Percentiles rank a stretch among this genome's conserved stretches.
phyloP scores from a whole-genome alignment of 2,797 vertebrate genomes.

The Fundulus diaphanus region DNA sequence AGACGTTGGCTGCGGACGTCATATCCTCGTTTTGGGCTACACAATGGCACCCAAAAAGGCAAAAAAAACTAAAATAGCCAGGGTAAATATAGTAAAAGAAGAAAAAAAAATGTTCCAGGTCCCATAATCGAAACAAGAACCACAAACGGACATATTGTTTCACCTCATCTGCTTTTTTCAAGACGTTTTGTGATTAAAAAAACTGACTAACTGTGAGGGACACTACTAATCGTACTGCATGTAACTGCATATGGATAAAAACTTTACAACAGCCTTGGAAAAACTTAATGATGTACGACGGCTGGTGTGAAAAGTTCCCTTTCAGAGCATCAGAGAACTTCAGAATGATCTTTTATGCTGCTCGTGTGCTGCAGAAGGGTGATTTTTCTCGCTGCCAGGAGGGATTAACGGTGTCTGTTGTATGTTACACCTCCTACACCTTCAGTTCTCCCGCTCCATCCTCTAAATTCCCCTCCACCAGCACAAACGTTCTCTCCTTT shows the following conservation, averaged over 20 bases:
- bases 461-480: conserved; percentile 47
- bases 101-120: not conserved
- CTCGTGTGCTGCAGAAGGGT: conserved; percentile 39
- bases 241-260: no score
- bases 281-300: not conserved
- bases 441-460: conserved; percentile 61
- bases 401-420: conserved; percentile 64
- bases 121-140: not conserved
- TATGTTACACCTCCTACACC: conserved; percentile 72
- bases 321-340: not conserved
- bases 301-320: not conserved
- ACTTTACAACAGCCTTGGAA: no score
- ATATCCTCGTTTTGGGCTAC: not conserved
- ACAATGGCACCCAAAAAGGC: not conserved
- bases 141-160: not conserved
- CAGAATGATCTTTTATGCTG: conserved; percentile 8
- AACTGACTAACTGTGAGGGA: no score
- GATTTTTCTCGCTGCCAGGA: conserved; percentile 40
- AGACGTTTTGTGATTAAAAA: no score
- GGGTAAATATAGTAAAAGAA: not conserved
- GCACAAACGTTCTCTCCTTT: conserved; percentile 27
- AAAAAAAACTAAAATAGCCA: not conserved
- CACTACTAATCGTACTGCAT: no score
- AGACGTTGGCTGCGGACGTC: not conserved
- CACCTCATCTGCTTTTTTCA: not conserved